These are phyloP conservation scores for Eueremaeus valkanovi DNA, from an alignment of 2,888 invertebrate genomes.

Conservation along the genomic window DNA sequence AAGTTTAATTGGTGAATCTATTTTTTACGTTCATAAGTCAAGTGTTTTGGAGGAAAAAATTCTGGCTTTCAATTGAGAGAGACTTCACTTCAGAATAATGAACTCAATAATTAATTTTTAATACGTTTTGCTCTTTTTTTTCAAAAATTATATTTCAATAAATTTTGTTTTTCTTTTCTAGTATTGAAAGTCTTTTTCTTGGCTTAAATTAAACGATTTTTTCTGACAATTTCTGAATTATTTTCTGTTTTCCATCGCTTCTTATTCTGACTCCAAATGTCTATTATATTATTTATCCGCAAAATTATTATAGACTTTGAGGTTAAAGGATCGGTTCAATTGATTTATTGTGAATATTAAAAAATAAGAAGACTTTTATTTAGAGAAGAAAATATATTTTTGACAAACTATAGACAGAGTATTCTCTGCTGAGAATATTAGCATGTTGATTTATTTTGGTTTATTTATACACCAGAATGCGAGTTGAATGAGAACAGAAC, in stretches of 20 bases:
- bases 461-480: slow-evolving; percentile 3
- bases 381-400: background rate
- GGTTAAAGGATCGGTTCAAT: slow-evolving; percentile 2
- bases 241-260: no score
- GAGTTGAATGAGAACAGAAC: slow-evolving; percentile 1
- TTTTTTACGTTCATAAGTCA: background rate
- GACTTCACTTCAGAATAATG: background rate
- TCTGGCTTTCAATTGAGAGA: background rate
- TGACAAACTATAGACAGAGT: slow-evolving; percentile 9
- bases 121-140: no score
- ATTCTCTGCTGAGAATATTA: background rate
- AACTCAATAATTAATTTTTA: no score
- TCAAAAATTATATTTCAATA: no score
- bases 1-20: background rate
- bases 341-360: background rate
- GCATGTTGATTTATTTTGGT: background rate
- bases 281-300: slow-evolving; percentile 3
- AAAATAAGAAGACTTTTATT: slow-evolving; percentile 12
- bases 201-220: slow-evolving; percentile 9
- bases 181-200: background rate
- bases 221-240: background rate
- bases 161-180: background rate
- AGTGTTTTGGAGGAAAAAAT: background rate
- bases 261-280: background rate
- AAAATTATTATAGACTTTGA: slow-evolving; percentile 2